These are phyloP conservation scores for Rhynchopsitta pachyrhyncha DNA, from an alignment of 2,113 vertebrate species.

Conservation along the genomic window DNA sequence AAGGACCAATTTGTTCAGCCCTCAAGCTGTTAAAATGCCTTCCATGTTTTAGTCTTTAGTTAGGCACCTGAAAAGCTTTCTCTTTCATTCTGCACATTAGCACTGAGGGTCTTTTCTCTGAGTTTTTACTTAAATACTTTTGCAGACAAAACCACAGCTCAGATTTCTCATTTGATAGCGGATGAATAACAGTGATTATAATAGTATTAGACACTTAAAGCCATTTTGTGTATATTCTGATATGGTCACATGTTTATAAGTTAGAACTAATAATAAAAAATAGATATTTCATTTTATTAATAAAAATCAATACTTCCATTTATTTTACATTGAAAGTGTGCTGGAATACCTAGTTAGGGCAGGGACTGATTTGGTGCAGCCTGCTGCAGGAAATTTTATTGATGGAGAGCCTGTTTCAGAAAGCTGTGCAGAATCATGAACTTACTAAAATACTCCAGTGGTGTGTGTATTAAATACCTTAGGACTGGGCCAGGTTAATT, in stretches of 20 bases:
- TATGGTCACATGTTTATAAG: not conserved
- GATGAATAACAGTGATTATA: not conserved
- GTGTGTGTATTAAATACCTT: not conserved
- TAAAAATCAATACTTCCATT: not conserved
- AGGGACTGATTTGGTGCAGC: not conserved
- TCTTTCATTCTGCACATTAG: not conserved
- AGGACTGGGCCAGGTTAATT: not conserved
- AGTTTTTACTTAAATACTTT: not conserved
- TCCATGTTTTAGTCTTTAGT: not conserved
- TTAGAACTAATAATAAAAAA: not conserved
- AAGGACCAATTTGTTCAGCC: not conserved
- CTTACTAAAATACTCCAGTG: not conserved
- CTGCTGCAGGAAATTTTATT: not conserved
- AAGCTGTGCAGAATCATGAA: not conserved
- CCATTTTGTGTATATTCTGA: not conserved
- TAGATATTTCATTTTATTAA: not conserved
- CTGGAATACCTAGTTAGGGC: not conserved
- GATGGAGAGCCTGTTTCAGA: not conserved
- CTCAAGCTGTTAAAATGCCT: not conserved
- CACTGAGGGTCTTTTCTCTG: not conserved
- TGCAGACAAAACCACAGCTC: not conserved
- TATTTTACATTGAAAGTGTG: constrained; percentile 14
- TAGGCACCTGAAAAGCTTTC: not conserved
- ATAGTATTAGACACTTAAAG: not conserved
- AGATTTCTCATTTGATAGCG: not conserved